These are phyloP conservation scores for Nannobrachium achirus DNA, from an alignment of 2,113 vertebrate species.

Conservation along the genomic window DNA sequence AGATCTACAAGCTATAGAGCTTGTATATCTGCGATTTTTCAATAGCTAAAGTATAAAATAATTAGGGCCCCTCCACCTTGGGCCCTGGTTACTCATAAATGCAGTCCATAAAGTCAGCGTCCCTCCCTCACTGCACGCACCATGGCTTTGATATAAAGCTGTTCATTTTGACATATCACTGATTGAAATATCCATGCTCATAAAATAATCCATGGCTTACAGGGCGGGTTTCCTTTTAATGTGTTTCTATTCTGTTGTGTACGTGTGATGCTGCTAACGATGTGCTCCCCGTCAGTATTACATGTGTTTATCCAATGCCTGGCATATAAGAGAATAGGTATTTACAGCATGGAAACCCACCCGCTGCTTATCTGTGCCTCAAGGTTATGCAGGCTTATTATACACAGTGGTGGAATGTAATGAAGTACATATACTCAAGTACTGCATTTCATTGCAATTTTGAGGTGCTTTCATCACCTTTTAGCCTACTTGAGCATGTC, in stretches of 20 bases:
- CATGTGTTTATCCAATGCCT: constrained; percentile 48
- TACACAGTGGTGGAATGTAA: too few species aligned
- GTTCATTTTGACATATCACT: background rate
- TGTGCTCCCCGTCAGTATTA: constrained; percentile 60
- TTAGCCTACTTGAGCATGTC: too few species aligned
- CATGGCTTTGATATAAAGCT: background rate
- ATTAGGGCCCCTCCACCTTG: too few species aligned
- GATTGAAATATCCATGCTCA: background rate
- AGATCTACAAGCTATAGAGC: too few species aligned
- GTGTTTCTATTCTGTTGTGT: constrained; percentile 11
- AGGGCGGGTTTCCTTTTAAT: background rate
- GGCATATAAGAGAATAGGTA: constrained; percentile 58
- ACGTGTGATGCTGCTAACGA: constrained; percentile 41
- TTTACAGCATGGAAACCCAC: constrained; percentile 62
- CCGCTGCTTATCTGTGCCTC: constrained; percentile 58
- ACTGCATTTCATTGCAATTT: too few species aligned
- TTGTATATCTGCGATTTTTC: too few species aligned
- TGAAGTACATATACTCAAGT: too few species aligned
- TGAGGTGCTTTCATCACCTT: too few species aligned
- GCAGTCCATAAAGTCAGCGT: too few species aligned
- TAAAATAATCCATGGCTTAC: constrained; percentile 1
- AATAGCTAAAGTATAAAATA: too few species aligned
- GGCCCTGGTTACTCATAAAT: too few species aligned
- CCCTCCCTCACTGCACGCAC: too few species aligned
- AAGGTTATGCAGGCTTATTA: constrained; percentile 47